Percentiles rank a stretch among this genome's conserved stretches.
Conservation (phyloP, 2,888 invertebrate species). For the Seira musarum region DNA sequence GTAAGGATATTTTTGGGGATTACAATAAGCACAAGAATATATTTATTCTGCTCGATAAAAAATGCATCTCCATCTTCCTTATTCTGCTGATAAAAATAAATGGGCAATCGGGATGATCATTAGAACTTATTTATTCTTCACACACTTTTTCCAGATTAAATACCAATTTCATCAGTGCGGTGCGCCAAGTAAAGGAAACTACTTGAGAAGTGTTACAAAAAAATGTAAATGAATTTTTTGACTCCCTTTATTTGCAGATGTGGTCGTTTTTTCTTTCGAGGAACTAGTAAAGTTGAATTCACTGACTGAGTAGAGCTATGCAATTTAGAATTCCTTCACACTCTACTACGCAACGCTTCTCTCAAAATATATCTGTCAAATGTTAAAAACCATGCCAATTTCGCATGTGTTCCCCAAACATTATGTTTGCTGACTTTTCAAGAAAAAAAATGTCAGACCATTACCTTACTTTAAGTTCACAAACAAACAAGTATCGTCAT, state of each 20-base stretch:
- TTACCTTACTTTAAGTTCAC: constrained; percentile 48
- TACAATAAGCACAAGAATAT: no score
- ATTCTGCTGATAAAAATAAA: background rate
- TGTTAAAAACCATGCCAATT: constrained; percentile 45
- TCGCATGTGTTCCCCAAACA: constrained; percentile 34
- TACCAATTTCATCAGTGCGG: constrained; percentile 26
- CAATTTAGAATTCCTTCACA: no score
- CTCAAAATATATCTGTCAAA: constrained; percentile 27
- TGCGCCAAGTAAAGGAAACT: background rate
- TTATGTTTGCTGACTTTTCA: constrained; percentile 2
- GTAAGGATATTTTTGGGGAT: no score
- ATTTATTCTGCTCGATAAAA: no score
- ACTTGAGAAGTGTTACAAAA: background rate
- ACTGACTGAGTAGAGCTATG: background rate
- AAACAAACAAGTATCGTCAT: background rate
- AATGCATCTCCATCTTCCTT: no score
- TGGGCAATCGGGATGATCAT: constrained; percentile 24
- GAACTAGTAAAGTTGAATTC: background rate
- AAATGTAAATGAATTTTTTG: constrained; percentile 20
- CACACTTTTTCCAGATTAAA: constrained; percentile 50
- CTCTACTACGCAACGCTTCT: background rate
- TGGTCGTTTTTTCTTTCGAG: background rate
- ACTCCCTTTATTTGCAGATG: constrained; percentile 2
- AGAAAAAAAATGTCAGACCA: constrained; percentile 20
- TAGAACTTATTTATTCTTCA: constrained; percentile 34